Percentiles rank a stretch among this genome's conserved stretches.
Evolutionary conservation across 2,888 invertebrate genomes (phyloP).

Genomic region (Sericinus montela): DNA sequence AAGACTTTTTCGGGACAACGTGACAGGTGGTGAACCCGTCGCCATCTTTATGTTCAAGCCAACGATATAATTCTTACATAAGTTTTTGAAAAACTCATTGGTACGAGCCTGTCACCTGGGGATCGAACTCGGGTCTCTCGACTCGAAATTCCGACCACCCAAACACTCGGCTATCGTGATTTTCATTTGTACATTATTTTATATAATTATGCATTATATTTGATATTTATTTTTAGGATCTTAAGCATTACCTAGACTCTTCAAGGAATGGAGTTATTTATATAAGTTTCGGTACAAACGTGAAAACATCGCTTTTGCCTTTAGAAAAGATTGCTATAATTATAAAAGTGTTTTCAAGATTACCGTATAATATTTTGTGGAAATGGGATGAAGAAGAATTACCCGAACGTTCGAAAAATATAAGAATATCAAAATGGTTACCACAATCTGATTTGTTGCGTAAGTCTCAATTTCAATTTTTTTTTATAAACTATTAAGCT

Average conservation of each 20-base stretch:
- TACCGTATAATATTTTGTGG: constrained; percentile 53
- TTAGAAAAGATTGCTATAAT: constrained; percentile 33
- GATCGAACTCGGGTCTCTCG: no score
- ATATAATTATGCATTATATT: no score
- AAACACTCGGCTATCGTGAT: no score
- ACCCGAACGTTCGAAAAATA: constrained; percentile 34
- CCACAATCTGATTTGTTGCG: constrained; percentile 62
- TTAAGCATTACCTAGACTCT: constrained; percentile 45
- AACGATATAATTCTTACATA: no score
- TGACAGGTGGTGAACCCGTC: no score
- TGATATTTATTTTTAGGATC: constrained; percentile 41
- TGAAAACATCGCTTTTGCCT: constrained; percentile 29
- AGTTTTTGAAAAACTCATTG: no score
- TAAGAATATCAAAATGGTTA: constrained; percentile 41
- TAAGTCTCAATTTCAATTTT: constrained; percentile 24
- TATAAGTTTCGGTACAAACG: constrained; percentile 46
- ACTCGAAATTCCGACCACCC: no score
- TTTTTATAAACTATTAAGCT: no score
- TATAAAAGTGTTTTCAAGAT: constrained; percentile 40
- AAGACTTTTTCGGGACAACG: no score
- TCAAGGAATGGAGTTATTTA: constrained; percentile 50
- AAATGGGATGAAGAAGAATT: constrained; percentile 52
- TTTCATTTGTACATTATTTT: no score
- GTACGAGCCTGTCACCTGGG: no score
- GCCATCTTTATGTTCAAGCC: no score